Evolutionary conservation across 2,113 vertebrate genomes (phyloP).

Genomic region (pig (Sus scrofa)): T2T-Sscrofa CM000824.6:97314001-97314500

Average conservation of each 20-base stretch:
- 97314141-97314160: neutral
- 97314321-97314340: neutral
- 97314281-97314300: neutral
- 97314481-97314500: too few species aligned
- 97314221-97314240: neutral
- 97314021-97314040: too few species aligned
- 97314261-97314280: neutral
- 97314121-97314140: neutral
- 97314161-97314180: neutral
- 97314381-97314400: too few species aligned
- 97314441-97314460: too few species aligned
- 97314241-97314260: neutral
- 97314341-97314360: too few species aligned
- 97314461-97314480: too few species aligned
- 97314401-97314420: too few species aligned
- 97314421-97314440: too few species aligned
- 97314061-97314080: neutral
- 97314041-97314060: neutral
- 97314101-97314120: fast-evolving
- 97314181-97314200: neutral
- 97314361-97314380: neutral
- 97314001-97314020: neutral
- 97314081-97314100: neutral
- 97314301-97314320: neutral
- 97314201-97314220: neutral